Percentiles rank a stretch among this genome's conserved stretches.
These are phyloP conservation scores for Polypterus senegalus DNA, from an alignment of 2,113 vertebrate genomes.

Conservation along the genomic window DNA sequence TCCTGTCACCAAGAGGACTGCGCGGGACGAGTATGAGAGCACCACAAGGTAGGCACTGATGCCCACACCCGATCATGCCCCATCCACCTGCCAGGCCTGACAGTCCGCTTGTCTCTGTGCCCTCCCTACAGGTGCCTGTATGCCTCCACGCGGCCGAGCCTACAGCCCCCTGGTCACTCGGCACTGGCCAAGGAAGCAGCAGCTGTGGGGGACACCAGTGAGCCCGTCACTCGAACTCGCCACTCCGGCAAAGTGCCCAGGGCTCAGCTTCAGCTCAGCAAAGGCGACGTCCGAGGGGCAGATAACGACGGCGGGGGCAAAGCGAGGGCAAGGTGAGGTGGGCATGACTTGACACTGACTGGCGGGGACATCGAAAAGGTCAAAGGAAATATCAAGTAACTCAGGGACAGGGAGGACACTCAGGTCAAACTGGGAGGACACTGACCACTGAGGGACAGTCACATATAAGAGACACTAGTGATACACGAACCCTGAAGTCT, in stretches of 20 bases:
- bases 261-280: constrained; percentile 2
- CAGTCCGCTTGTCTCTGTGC: background rate
- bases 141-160: constrained; percentile 7
- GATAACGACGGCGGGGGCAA: background rate
- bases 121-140: constrained; percentile 20
- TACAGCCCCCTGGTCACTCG: background rate
- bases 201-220: too few species aligned
- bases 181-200: too few species aligned
- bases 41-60: constrained; percentile 20
- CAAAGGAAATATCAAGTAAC: too few species aligned
- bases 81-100: background rate
- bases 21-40: constrained; percentile 23
- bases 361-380: too few species aligned
- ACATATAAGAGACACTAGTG: too few species aligned
- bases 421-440: too few species aligned
- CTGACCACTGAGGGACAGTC: too few species aligned
- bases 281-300: constrained; percentile 4
- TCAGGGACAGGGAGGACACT: too few species aligned
- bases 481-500: too few species aligned
- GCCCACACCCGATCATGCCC: background rate
- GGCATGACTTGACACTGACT: background rate
- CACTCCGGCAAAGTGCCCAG: constrained; percentile 7
- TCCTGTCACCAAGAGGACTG: constrained; percentile 29
- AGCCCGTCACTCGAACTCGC: too few species aligned
- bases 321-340: constrained; percentile 18